phyloP scores from a whole-genome alignment of 2,888 invertebrate species.

The Sicus ferrugineus region DNA sequence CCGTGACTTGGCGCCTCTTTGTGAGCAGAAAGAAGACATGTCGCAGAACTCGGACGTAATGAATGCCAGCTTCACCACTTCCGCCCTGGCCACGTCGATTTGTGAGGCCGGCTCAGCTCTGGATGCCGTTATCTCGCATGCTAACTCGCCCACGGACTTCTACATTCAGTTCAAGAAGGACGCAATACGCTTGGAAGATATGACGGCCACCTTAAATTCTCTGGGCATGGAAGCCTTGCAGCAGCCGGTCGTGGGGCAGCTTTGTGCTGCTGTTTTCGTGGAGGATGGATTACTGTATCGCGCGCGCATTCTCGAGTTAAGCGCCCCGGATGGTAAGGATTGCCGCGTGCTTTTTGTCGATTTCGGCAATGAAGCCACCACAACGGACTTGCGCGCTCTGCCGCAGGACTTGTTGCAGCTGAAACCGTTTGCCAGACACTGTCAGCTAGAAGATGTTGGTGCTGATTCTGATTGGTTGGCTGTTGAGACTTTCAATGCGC shows the following conservation, averaged over 20 bases:
- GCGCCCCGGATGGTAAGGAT: conserved; percentile 67
- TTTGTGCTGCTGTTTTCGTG: conserved; percentile 79
- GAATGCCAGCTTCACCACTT: conserved; percentile 43
- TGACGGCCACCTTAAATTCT: conserved; percentile 59
- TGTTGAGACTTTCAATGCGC: conserved; percentile 50
- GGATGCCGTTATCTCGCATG: conserved; percentile 73
- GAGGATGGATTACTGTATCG: conserved; percentile 89
- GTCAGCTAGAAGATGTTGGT: conserved; percentile 69
- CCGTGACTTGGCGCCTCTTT: conserved; percentile 68
- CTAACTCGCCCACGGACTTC: conserved; percentile 77
- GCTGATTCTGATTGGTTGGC: conserved; percentile 40
- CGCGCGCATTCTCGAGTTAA: conserved; percentile 77
- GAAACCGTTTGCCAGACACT: conserved; percentile 69
- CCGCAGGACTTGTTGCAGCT: conserved; percentile 69
- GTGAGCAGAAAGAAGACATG: conserved; percentile 57
- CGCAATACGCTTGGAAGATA: conserved; percentile 66
- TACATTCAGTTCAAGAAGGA: conserved; percentile 78
- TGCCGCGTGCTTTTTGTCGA: conserved; percentile 78
- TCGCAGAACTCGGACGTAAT: conserved; percentile 31
- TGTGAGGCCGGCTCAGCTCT: conserved; percentile 43
- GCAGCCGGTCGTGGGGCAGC: conserved; percentile 60
- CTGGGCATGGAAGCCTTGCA: conserved; percentile 42
- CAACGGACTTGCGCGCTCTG: conserved; percentile 68
- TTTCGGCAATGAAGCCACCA: conserved; percentile 71
- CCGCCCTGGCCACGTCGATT: conserved; percentile 44